Base-by-base conservation (phyloP, 1,140 invertebrate species). In the Drosophila mayri region DNA sequence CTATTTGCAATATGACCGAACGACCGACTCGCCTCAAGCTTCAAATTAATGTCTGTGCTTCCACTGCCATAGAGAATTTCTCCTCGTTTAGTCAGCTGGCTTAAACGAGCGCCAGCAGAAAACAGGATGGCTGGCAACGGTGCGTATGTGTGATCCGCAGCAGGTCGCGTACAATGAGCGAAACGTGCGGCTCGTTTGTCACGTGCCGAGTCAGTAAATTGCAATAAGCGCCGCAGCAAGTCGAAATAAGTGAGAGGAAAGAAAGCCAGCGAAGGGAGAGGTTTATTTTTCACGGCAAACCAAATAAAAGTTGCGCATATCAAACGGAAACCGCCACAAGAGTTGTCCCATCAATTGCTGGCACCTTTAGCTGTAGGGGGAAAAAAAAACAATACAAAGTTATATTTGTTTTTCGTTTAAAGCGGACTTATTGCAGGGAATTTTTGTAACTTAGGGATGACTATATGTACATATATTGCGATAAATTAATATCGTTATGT, bases 181-280 rank as follows among this genome's bases (percentile, higher is more conserved):
- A 52, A 75, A 82, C 80, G 80, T 82, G 80, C 55, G 68, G 55
- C 80, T 82, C 81, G 81, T 83, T 84, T 84, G 76, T 83, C 81
- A 83, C 81, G 81, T 83, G 70, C 76, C 64, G 44, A 79, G 81
- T 83, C 76, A 76, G 81, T 83, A 83, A 83, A 83, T 83, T 83
- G 81, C 81, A 83, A 83, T 84, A 76, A 83, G 81, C 50, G 65
- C 65, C 57, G 62, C 64, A 63, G 73, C 77, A 75, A 79, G 81
- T 76, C 78, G 60, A 66, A 66, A 71, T 71, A 79, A 79, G 76
- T 76, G 70, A 40, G 80, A 62, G 35, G 16, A 32, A 61, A 47
- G 38, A 47, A 63, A 78, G 60, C 54, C 38, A 41, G 41, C 70
- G 41, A 37, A 18, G 55, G 20, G 55, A 25, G 32, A n/a, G 70